Evolutionary conservation across 2,888 invertebrate genomes (phyloP).

Genomic region (Tipula unca): DNA sequence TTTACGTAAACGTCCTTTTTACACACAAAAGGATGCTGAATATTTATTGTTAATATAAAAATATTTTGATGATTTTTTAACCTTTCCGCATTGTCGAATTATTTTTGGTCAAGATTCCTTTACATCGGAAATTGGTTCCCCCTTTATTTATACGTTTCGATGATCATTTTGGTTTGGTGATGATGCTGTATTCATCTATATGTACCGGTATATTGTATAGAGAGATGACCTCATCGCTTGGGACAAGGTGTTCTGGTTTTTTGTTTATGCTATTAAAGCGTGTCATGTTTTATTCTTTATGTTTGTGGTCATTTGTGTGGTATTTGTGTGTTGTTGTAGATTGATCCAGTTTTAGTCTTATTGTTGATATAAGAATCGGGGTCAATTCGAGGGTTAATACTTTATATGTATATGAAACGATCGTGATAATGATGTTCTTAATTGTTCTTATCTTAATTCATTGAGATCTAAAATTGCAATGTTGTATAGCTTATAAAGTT

Average conservation of each 20-base stretch:
- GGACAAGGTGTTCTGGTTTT: neutral
- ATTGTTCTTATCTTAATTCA: too few species aligned
- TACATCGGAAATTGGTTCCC: neutral
- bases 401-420: neutral
- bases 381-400: neutral
- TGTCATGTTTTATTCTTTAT: neutral
- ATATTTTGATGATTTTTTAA: neutral
- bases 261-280: neutral
- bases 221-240: neutral
- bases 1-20: neutral
- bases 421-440: neutral
- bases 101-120: neutral
- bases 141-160: neutral
- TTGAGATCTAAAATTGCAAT: too few species aligned
- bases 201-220: too few species aligned
- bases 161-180: neutral
- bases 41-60: neutral
- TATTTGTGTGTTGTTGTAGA: neutral
- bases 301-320: neutral
- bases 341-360: neutral
- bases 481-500: too few species aligned
- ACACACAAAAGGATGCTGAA: neutral
- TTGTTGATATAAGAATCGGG: neutral
- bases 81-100: neutral
- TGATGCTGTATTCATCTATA: neutral